Evolutionary conservation across 1,140 invertebrate species (phyloP).

Genomic region (Halesus radiatus): DNA sequence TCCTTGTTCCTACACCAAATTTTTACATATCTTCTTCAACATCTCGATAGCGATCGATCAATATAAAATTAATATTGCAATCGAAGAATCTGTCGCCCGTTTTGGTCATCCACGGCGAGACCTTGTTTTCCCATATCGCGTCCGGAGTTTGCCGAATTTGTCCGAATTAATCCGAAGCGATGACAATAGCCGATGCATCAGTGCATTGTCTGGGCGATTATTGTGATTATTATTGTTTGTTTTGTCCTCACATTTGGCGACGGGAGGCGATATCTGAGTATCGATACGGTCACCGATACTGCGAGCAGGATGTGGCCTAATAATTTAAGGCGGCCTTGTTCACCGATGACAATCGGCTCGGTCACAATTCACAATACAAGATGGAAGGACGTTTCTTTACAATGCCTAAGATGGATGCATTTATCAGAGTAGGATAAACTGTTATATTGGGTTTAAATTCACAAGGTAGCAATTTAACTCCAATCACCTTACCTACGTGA

Average conservation of each 20-base stretch:
- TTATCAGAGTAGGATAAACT: too few species aligned
- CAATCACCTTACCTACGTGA: too few species aligned
- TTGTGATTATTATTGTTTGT: constrained; percentile 40
- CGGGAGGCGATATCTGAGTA: constrained; percentile 19
- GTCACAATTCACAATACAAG: constrained; percentile 21
- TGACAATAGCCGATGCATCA: constrained; percentile 42
- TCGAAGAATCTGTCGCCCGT: not conserved
- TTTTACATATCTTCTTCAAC: too few species aligned
- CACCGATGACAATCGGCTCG: not conserved
- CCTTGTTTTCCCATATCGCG: constrained; percentile 33
- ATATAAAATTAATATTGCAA: not conserved
- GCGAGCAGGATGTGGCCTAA: constrained; percentile 41
- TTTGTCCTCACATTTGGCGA: constrained; percentile 38
- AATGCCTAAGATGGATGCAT: too few species aligned
- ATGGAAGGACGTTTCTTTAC: constrained; percentile 29
- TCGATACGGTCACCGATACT: constrained; percentile 25
- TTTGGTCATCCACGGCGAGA: not conserved
- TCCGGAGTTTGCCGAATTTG: constrained; percentile 12
- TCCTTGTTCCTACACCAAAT: too few species aligned
- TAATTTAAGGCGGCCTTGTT: constrained; percentile 30
- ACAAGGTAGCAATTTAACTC: too few species aligned
- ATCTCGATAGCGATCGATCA: too few species aligned
- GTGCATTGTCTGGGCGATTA: constrained; percentile 38
- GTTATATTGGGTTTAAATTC: too few species aligned
- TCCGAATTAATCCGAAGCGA: constrained; percentile 37